Conservation (phyloP, 2,797 vertebrate species). For the Rhinophrynus dorsalis region DNA sequence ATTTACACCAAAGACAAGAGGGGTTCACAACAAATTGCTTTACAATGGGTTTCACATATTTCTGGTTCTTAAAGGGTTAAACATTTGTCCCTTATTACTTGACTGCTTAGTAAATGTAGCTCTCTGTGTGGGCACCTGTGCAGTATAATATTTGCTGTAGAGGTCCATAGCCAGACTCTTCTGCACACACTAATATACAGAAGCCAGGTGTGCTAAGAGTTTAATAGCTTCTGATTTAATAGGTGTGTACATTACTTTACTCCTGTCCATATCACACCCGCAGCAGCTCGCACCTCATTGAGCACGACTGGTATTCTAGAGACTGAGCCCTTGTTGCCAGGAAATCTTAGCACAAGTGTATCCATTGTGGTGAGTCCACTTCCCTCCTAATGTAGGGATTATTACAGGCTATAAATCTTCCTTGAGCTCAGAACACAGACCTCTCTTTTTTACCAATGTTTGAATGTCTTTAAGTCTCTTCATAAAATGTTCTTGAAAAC, state of each 20-base stretch:
- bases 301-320: neutral
- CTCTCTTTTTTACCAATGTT: slow-evolving; percentile 8
- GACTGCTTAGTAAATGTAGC: too few relatives aligned
- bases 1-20: too few relatives aligned
- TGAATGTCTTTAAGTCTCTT: slow-evolving; percentile 35
- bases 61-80: neutral
- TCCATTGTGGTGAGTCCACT: slow-evolving; percentile 38
- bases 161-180: neutral
- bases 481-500: slow-evolving; percentile 40
- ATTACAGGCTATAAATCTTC: slow-evolving; percentile 45
- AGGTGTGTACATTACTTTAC: neutral
- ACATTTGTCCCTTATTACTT: too few relatives aligned
- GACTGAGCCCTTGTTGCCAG: slow-evolving; percentile 13
- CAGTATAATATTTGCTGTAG: neutral
- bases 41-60: too few relatives aligned
- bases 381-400: slow-evolving; percentile 37
- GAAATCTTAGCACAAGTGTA: slow-evolving; percentile 35
- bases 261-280: neutral
- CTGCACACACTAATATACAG: neutral
- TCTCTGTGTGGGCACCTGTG: slow-evolving; percentile 6
- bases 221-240: slow-evolving; percentile 25
- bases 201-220: slow-evolving; percentile 7
- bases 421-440: slow-evolving; percentile 20
- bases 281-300: slow-evolving; percentile 11
- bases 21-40: too few relatives aligned